A percentile compares a stretch with the other conserved stretches of the same genome.
Conservation (phyloP, 2,113 vertebrate genomes). For the Sula dactylatra region DNA sequence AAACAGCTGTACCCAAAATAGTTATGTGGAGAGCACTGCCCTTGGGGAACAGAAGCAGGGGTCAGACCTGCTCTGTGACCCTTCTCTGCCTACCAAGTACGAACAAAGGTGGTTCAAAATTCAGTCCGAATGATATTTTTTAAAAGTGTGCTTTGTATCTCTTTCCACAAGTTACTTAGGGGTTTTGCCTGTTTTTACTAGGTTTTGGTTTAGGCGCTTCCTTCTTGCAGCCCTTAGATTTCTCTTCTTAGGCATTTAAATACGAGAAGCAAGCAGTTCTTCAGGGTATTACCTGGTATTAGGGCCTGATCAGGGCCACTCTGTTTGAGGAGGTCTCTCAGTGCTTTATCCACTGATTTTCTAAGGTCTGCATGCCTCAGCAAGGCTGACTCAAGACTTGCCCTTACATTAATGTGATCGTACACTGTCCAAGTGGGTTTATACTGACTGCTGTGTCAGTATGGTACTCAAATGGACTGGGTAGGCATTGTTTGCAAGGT, state of each 20-base stretch:
- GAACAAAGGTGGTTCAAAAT: not conserved
- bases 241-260: not conserved
- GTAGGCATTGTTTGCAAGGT: not conserved
- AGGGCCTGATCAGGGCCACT: not conserved
- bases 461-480: not conserved
- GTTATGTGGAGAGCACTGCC: not conserved
- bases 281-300: not conserved
- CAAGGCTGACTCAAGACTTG: not conserved
- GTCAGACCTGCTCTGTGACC: not conserved
- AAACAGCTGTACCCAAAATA: not conserved
- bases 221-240: not conserved
- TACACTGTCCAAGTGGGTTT: rapidly evolving
- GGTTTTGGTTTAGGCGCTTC: not conserved
- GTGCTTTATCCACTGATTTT: not conserved
- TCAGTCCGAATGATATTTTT: not conserved
- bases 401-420: not conserved
- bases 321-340: not conserved
- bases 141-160: not conserved
- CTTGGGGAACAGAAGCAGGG: not conserved
- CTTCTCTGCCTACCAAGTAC: not conserved
- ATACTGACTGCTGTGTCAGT: not conserved
- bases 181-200: not conserved
- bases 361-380: not conserved
- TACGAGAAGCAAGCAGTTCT: not conserved
- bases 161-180: not conserved